phyloP scores from a whole-genome alignment of 2,888 invertebrate species.

The Automeris io region DNA sequence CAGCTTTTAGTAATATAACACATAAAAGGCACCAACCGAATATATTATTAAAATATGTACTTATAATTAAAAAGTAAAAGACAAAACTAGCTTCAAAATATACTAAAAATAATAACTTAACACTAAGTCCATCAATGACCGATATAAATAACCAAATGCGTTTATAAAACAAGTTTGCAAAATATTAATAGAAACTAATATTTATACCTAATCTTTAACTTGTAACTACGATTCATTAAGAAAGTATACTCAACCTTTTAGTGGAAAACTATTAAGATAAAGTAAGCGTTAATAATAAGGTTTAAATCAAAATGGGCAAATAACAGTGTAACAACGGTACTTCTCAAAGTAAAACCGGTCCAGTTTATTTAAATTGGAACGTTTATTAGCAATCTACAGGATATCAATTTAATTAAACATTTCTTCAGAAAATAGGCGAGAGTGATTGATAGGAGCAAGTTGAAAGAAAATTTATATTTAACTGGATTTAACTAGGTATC shows the following conservation, averaged over 20 bases:
- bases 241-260: neutral
- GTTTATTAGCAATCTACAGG: neutral
- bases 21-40: no score
- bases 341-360: neutral
- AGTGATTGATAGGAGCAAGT: neutral
- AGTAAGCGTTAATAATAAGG: no score
- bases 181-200: no score
- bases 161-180: no score
- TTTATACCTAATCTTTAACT: no score
- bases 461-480: neutral
- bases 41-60: no score
- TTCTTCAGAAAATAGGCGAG: neutral
- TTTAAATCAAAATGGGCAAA: neutral
- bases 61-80: no score
- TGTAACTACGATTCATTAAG: neutral
- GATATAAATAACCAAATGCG: no score
- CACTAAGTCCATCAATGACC: no score
- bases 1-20: no score
- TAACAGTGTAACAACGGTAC: neutral
- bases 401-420: neutral
- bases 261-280: neutral
- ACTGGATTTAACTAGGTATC: slow-evolving; percentile 5
- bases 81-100: no score
- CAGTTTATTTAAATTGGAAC: neutral
- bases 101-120: no score